Percentiles rank a stretch among this genome's conserved stretches.
phyloP scores from a whole-genome alignment of 1,140 invertebrate species.

The Drosophila pseudoananassae region DNA sequence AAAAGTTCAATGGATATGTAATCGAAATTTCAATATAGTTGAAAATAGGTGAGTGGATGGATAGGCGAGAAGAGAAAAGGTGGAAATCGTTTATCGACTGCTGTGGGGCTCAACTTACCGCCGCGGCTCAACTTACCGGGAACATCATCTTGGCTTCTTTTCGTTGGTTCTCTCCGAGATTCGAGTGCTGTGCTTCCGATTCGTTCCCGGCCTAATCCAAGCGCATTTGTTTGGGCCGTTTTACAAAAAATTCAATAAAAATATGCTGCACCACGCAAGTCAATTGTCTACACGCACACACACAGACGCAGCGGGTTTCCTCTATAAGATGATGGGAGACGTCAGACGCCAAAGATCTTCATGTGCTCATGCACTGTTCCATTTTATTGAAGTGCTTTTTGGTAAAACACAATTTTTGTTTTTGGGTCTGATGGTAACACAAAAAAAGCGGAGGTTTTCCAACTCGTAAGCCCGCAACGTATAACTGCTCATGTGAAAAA shows the following conservation, averaged over 20 bases:
- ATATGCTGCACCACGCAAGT: conserved; percentile 80
- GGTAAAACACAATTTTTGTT: no score
- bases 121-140: conserved; percentile 67
- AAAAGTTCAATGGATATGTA: not conserved
- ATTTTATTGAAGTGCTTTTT: no score
- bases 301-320: conserved; percentile 43
- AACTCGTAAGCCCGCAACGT: no score
- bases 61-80: not conserved
- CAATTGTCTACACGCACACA: conserved; percentile 69
- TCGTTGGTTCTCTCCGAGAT: conserved; percentile 46
- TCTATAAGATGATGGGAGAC: no score
- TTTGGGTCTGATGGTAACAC: no score
- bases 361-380: no score
- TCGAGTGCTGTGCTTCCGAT: conserved; percentile 43
- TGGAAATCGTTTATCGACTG: conserved; percentile 39
- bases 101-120: conserved; percentile 14
- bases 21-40: not conserved
- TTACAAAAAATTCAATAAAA: conserved; percentile 67
- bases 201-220: conserved; percentile 41
- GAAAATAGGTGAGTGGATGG: not conserved
- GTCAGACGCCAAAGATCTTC: no score
- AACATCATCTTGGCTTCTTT: conserved; percentile 71
- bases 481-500: no score
- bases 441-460: no score
- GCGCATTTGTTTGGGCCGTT: conserved; percentile 48